phyloP scores from a whole-genome alignment of 2,797 vertebrate species.

The Ceryle rudis region DNA sequence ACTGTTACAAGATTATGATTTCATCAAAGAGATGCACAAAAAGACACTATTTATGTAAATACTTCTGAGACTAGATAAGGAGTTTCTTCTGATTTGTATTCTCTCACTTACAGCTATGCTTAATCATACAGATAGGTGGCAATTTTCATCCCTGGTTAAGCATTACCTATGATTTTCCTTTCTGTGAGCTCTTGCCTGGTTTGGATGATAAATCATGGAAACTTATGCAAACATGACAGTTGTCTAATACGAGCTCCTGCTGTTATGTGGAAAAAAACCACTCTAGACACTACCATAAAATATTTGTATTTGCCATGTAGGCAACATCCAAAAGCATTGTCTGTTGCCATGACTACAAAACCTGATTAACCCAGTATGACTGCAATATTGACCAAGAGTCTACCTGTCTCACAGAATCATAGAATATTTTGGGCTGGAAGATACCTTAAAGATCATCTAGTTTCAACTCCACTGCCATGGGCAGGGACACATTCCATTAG shows the following conservation, averaged over 20 bases:
- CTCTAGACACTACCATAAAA: not conserved
- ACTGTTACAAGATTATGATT: not conserved
- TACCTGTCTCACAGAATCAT: not conserved
- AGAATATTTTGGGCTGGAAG: too few species aligned
- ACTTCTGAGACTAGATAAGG: not conserved
- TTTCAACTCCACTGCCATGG: not conserved
- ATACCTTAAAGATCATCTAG: not conserved
- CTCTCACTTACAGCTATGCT: not conserved
- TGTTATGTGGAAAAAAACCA: not conserved
- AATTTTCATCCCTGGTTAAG: not conserved
- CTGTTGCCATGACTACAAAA: not conserved
- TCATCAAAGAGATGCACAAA: not conserved
- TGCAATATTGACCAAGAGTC: not conserved
- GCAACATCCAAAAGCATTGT: not conserved
- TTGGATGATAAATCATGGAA: constrained; percentile 12
- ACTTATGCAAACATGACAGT: not conserved
- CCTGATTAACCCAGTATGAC: not conserved
- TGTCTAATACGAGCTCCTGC: not conserved
- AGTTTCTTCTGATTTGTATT: not conserved
- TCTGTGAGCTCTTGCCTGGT: not conserved
- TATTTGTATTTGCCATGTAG: not conserved
- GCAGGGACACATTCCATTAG: not conserved
- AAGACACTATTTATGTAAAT: not conserved
- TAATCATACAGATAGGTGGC: not conserved
- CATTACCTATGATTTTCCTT: not conserved